Conservation (phyloP, 2,797 vertebrate genomes). For the Platalea minor region DNA sequence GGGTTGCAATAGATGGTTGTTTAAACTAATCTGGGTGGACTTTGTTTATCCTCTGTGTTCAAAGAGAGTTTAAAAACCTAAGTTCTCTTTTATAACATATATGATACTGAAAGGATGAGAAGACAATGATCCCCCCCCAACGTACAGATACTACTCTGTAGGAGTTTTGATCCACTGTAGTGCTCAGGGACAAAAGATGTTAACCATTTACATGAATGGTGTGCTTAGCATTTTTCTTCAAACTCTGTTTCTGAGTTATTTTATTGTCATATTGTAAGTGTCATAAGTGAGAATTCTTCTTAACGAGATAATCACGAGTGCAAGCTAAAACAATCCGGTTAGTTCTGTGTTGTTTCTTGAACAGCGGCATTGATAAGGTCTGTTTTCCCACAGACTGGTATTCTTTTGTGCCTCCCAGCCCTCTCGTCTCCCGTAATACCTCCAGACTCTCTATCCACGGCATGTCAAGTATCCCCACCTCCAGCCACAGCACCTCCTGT, state of each 20-base stretch:
- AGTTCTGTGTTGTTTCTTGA: background rate
- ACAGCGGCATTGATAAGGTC: background rate
- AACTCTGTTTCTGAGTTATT: background rate
- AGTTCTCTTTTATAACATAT: background rate
- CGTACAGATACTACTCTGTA: background rate
- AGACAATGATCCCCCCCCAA: background rate
- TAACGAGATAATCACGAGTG: background rate
- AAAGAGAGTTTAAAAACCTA: background rate
- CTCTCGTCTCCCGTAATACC: background rate
- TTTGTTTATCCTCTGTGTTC: background rate
- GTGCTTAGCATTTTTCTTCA: background rate
- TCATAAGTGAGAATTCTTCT: background rate
- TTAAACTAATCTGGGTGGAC: background rate
- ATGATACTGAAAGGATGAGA: background rate
- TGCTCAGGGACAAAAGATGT: background rate
- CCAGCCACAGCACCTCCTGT: background rate
- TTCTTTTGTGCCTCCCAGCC: background rate
- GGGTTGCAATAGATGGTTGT: accelerated
- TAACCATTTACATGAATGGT: background rate
- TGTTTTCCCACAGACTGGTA: accelerated
- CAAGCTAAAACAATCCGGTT: background rate
- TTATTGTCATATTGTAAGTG: background rate
- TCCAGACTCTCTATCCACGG: background rate
- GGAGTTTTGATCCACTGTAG: background rate
- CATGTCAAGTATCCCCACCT: background rate